Base-by-base conservation (phyloP, 2,797 vertebrate genomes). In the Prionace glauca region DNA sequence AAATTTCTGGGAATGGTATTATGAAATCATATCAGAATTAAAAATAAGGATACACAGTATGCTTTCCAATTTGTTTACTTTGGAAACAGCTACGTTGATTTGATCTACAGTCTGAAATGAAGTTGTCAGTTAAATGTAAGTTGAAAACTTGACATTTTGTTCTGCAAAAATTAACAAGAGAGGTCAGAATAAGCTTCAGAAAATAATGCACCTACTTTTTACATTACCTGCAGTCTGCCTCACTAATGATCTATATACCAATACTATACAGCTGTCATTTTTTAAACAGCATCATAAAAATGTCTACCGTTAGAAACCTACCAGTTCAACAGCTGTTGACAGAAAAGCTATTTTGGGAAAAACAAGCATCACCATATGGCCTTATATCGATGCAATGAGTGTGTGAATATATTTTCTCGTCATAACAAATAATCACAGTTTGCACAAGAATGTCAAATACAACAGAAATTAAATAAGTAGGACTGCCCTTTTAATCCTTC, bases 301-400 rank as follows among this genome's bases (percentile, higher is more conserved):
- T 98, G 97, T 97, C 97, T 96, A 96, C 96, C 96, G 96, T 97
- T 98, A 97, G 97, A 97, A 97, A 97, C 97, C 97, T 97, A 98
- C 97, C 97, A 97, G 96, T 97, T 97, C 96, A 98, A 97, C 97
- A 98, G 97, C 97, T 98, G 97, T 98, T 98, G 98, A 97, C 97
- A 97, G 97, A 97, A 97, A 98, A 98, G 97, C 97, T 97, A 97
- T 97, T 98, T 98, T 97, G 97, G 96, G 96, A 97, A 98, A 98
- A 98, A 97, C 97, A 98, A 97, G 97, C 96, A 96, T 94, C 94
- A 96, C 98, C 98, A 98, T 98, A 98, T 98, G 98, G 97, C 96
- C 96, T 96, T 96, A 56, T 3, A 96, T 95, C 95, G 97, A 96
- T 97, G 96, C 96, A 96, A 96, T 96, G 96, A 96, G 96, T 97